These are phyloP conservation scores for Polypterus bichir DNA, from an alignment of 2,113 vertebrate genomes.

Conservation along the genomic window DNA sequence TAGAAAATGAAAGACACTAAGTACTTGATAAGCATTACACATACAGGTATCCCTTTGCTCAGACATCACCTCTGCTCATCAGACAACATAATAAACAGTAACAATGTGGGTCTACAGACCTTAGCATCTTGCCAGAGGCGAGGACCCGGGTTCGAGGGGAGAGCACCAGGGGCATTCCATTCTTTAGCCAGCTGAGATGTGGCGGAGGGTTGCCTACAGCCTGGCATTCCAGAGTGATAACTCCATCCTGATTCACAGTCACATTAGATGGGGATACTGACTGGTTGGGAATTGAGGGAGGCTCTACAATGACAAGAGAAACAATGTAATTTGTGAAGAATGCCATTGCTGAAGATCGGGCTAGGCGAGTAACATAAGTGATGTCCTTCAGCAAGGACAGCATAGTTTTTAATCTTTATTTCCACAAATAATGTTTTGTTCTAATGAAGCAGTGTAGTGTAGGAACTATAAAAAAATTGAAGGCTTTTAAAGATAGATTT, in stretches of 20 bases:
- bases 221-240: constrained; percentile 60
- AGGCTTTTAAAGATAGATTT: background rate
- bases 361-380: no score
- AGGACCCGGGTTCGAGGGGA: constrained; percentile 56
- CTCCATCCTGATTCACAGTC: constrained; percentile 40
- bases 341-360: no score
- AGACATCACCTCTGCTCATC: background rate
- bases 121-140: constrained; percentile 53
- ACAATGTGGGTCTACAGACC: constrained; percentile 37
- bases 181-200: constrained; percentile 74
- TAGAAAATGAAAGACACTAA: no score
- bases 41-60: background rate
- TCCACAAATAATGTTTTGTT: no score
- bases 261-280: constrained; percentile 34
- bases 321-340: no score
- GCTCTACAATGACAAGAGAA: constrained; percentile 39
- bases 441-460: no score
- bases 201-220: constrained; percentile 53
- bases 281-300: constrained; percentile 50
- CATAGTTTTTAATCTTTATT: no score
- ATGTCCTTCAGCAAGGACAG: no score
- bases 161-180: constrained; percentile 59
- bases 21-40: background rate
- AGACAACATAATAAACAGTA: background rate
- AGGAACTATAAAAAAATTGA: background rate